Conservation (phyloP, 53 echinoderm and acorn worm genomes). For the Apostichopus leukothele region DNA sequence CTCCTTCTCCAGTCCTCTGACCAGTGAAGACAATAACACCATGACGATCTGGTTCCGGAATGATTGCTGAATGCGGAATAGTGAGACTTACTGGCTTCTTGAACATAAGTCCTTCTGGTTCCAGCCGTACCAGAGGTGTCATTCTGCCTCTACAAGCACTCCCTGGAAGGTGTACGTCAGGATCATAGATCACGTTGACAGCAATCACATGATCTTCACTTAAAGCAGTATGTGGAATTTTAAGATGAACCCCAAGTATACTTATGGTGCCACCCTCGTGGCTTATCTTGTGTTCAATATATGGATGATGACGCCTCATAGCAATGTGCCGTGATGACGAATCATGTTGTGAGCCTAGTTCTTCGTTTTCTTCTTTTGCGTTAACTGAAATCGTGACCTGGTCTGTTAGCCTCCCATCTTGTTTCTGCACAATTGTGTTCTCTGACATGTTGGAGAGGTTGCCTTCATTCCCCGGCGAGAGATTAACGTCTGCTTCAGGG, state of each 20-base stretch:
- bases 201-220: not conserved
- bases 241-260: not conserved
- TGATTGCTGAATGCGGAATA: slow-evolving; percentile 5
- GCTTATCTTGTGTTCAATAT: not conserved
- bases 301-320: not conserved
- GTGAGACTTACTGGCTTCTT: not conserved
- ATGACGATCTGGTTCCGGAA: not conserved
- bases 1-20: not conserved
- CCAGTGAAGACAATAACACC: not conserved
- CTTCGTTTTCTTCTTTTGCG: too few species aligned
- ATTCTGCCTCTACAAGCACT: not conserved
- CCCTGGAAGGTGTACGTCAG: not conserved
- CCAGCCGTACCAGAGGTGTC: slow-evolving; percentile 9
- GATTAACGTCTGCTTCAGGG: too few species aligned
- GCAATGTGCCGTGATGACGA: too few species aligned
- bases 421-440: too few species aligned
- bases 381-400: too few species aligned
- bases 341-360: too few species aligned
- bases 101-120: not conserved
- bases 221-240: not conserved
- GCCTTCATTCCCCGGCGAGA: too few species aligned
- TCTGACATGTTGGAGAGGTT: too few species aligned
- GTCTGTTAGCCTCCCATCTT: too few species aligned
- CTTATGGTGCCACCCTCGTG: not conserved
- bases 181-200: not conserved